phyloP scores from a whole-genome alignment of 2,113 vertebrate species.

The Callaeas wilsoni region DNA sequence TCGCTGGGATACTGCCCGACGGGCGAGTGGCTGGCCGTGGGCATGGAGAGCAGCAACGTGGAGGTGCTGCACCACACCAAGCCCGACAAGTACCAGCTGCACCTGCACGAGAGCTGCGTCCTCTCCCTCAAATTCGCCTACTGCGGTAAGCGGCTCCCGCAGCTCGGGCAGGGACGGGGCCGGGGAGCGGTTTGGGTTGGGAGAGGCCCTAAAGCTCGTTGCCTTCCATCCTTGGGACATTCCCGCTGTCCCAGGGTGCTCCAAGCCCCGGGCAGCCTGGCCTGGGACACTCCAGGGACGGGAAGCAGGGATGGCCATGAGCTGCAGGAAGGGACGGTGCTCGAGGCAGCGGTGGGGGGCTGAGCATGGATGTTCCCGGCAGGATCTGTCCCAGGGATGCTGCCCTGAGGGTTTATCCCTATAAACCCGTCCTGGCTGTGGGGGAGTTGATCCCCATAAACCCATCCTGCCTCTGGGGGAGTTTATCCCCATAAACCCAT shows the following conservation, averaged over 20 bases:
- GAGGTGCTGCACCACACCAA: conserved; percentile 96
- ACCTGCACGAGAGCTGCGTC: conserved; percentile 96
- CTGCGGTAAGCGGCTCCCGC: conserved; percentile 70
- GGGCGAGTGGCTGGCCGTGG: conserved; percentile 94
- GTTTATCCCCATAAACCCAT: not conserved
- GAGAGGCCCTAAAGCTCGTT: too few species aligned
- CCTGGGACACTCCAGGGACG: not conserved
- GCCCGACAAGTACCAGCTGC: conserved; percentile 96
- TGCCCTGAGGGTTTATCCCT: not conserved
- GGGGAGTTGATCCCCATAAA: not conserved
- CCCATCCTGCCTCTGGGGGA: rapidly evolving
- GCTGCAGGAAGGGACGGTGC: rapidly evolving
- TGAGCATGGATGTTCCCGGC: rapidly evolving
- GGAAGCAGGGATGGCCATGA: not conserved
- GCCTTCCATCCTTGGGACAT: not conserved
- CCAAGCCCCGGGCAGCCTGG: not conserved
- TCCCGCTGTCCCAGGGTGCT: not conserved
- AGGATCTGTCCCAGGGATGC: not conserved
- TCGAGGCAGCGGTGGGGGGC: rapidly evolving
- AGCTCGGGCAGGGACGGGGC: not conserved
- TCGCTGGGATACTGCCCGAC: conserved; percentile 96
- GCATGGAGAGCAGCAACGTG: conserved; percentile 99
- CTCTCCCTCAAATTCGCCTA: conserved; percentile 97
- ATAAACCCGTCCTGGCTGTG: not conserved
- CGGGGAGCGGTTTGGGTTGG: not conserved